Evolutionary conservation across 2,888 invertebrate genomes (phyloP).

Genomic region (Laothoe populi): DNA sequence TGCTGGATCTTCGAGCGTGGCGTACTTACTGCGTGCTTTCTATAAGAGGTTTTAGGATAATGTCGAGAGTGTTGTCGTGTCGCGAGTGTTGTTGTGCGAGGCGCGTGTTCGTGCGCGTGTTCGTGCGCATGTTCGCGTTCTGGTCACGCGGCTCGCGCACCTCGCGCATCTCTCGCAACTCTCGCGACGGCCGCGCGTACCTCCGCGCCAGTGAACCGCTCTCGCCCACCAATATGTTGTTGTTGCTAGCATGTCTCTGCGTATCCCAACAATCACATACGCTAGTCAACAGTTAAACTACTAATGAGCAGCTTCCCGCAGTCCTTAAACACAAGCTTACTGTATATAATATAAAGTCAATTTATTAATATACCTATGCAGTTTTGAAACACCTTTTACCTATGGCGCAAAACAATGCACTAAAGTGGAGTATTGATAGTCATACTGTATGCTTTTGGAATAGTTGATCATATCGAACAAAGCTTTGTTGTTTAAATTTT

Average conservation of each 20-base stretch:
- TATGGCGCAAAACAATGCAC: slow-evolving; percentile 47
- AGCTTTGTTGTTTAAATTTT: neutral
- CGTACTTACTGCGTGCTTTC: slow-evolving; percentile 86
- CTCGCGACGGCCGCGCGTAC: slow-evolving; percentile 72
- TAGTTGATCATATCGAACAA: neutral
- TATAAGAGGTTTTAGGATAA: slow-evolving; percentile 84
- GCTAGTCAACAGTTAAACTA: slow-evolving; percentile 75
- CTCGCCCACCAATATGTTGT: slow-evolving; percentile 83
- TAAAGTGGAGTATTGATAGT: slow-evolving; percentile 46
- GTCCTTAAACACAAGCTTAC: slow-evolving; percentile 46
- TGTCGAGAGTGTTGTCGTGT: slow-evolving; percentile 84
- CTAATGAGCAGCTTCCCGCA: slow-evolving; percentile 51
- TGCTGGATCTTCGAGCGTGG: slow-evolving; percentile 53
- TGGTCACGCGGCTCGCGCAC: slow-evolving; percentile 58
- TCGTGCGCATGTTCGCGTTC: slow-evolving; percentile 78
- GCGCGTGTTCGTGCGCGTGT: slow-evolving; percentile 58
- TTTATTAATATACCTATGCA: slow-evolving; percentile 29
- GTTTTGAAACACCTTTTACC: slow-evolving; percentile 26
- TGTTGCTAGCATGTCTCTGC: slow-evolving; percentile 86
- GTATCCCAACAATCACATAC: slow-evolving; percentile 76
- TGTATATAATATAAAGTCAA: slow-evolving; percentile 8
- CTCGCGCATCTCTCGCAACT: slow-evolving; percentile 57
- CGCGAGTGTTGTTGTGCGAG: slow-evolving; percentile 59
- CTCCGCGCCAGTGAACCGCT: slow-evolving; percentile 80
- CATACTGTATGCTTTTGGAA: neutral